These are phyloP conservation scores for Drosophila grimshawi DNA, from an alignment of 1,140 invertebrate species.

Conservation along the genomic window DNA sequence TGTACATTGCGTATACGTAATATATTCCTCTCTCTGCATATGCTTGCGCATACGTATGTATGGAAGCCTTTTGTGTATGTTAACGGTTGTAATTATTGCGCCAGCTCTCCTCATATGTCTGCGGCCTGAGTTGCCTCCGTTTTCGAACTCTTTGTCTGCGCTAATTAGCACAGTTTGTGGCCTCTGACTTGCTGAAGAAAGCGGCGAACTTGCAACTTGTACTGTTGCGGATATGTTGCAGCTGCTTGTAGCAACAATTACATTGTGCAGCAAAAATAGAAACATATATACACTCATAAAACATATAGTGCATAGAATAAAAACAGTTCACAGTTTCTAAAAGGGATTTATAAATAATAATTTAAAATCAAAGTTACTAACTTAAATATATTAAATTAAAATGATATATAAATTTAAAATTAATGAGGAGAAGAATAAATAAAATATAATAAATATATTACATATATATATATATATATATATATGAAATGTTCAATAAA, in stretches of 20 bases:
- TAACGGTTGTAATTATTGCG: slow-evolving; percentile 78
- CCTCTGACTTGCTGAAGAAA: slow-evolving; percentile 41
- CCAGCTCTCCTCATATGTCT: slow-evolving; percentile 48
- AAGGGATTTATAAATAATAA: too few species aligned
- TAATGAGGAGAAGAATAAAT: too few species aligned
- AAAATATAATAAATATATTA: too few species aligned
- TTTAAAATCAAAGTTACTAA: too few species aligned
- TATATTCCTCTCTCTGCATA: slow-evolving; percentile 43
- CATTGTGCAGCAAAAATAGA: background rate
- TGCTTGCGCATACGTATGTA: slow-evolving; percentile 36
- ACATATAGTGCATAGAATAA: background rate
- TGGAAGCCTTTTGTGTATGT: slow-evolving; percentile 65
- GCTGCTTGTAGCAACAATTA: slow-evolving; percentile 32
- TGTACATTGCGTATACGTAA: slow-evolving; percentile 69
- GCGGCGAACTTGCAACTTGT: slow-evolving; percentile 20
- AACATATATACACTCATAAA: background rate
- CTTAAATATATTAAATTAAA: too few species aligned
- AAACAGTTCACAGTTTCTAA: background rate
- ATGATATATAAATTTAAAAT: too few species aligned
- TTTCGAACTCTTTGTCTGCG: slow-evolving; percentile 60
- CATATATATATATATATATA: too few species aligned
- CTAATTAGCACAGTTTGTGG: slow-evolving; percentile 72
- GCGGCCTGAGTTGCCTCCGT: slow-evolving; percentile 20
- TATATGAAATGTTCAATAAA: too few species aligned
- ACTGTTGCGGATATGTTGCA: slow-evolving; percentile 44